phyloP scores from a whole-genome alignment of 2,113 vertebrate genomes.

The Chauna torquata region DNA sequence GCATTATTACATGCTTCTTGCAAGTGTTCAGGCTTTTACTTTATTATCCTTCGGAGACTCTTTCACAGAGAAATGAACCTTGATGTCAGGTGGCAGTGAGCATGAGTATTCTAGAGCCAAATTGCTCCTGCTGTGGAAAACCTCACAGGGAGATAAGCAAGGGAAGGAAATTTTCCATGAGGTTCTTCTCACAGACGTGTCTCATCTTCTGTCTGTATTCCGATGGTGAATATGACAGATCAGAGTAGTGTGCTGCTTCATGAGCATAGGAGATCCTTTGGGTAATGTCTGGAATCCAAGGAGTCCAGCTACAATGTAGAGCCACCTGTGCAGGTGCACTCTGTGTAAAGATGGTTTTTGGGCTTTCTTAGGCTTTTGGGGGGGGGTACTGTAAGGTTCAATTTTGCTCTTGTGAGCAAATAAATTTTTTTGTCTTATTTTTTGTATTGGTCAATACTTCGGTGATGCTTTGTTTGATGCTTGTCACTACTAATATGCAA shows the following conservation, averaged over 20 bases:
- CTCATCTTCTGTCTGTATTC: not conserved
- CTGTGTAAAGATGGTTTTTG: not conserved
- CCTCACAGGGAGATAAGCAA: not conserved
- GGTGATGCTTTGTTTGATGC: not conserved
- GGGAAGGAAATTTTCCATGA: not conserved
- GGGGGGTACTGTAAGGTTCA: not conserved
- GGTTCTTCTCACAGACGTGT: not conserved
- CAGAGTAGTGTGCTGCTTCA: not conserved
- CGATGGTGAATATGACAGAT: not conserved
- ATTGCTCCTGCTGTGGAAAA: constrained; percentile 1
- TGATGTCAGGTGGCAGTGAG: constrained; percentile 39
- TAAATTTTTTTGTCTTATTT: not conserved
- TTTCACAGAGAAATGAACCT: constrained; percentile 47
- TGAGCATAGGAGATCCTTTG: not conserved
- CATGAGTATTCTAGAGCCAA: constrained; percentile 50
- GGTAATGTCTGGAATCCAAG: not conserved
- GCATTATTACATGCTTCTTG: constrained; percentile 21
- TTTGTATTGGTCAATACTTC: not conserved
- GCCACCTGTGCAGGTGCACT: not conserved
- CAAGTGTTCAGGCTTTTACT: constrained; percentile 30
- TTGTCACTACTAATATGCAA: not conserved
- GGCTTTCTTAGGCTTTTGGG: not conserved
- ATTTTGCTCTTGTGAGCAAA: not conserved
- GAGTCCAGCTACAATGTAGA: rapidly evolving
- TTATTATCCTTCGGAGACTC: constrained; percentile 52